Evolutionary conservation across 2,113 vertebrate genomes (phyloP).

Genomic region (Syrmaticus mikado): DNA sequence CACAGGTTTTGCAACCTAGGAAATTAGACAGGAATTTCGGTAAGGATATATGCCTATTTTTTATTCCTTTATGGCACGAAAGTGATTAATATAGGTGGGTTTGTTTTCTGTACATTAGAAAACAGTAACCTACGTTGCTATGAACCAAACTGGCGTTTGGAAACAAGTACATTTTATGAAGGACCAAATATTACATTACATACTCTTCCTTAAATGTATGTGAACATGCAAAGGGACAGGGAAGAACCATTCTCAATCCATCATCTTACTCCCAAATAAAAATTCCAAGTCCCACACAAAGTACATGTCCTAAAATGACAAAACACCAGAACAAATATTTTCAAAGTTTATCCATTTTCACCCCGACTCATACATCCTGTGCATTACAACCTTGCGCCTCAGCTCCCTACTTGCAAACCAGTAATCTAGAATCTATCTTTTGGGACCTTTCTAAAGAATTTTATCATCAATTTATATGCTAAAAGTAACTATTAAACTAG

Average conservation of each 20-base stretch:
- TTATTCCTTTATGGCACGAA: not conserved
- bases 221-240: not conserved
- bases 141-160: not conserved
- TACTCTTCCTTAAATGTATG: not conserved
- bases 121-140: not conserved
- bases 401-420: not conserved
- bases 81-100: not conserved
- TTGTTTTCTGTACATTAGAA: not conserved
- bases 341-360: not conserved
- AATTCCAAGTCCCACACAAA: not conserved
- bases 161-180: not conserved
- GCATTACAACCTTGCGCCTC: not conserved
- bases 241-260: not conserved
- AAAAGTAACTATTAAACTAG: not conserved
- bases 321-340: not conserved
- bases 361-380: not conserved
- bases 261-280: not conserved
- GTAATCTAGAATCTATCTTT: not conserved
- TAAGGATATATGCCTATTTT: not conserved
- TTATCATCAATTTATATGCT: not conserved
- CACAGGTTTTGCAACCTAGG: constrained; percentile 91
- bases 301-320: not conserved
- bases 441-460: not conserved
- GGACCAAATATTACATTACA: not conserved
- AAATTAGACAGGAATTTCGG: constrained; percentile 39